Percentiles rank a stretch among this genome's conserved stretches.
phyloP scores from a whole-genome alignment of 2,797 vertebrate genomes.

The Lindbergichthys nudifrons region DNA sequence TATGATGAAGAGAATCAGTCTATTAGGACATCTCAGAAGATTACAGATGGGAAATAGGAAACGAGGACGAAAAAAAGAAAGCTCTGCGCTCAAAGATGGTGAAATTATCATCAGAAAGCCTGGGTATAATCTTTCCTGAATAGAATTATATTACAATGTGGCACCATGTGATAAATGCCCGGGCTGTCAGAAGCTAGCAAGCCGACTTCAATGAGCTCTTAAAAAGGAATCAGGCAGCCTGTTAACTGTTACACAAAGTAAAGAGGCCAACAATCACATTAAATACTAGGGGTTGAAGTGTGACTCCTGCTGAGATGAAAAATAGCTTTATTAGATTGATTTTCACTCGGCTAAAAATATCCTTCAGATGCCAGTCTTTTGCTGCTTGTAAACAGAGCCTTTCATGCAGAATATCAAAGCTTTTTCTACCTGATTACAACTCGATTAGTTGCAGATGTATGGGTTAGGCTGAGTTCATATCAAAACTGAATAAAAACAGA shows the following conservation, averaged over 20 bases:
- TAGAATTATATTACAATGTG: conserved; percentile 81
- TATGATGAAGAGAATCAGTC: conserved; percentile 33
- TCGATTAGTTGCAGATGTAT: conserved; percentile 18
- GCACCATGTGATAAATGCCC: conserved; percentile 75
- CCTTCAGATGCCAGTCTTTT: conserved; percentile 5
- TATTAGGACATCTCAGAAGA: conserved; percentile 59
- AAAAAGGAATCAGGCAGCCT: conserved; percentile 66
- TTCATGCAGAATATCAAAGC: neutral
- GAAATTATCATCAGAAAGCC: conserved; percentile 82
- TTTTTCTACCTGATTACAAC: conserved; percentile 22
- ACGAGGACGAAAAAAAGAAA: conserved; percentile 24
- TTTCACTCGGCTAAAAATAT: conserved; percentile 47
- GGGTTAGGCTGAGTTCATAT: conserved; percentile 14
- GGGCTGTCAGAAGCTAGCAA: conserved; percentile 74
- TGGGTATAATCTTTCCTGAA: conserved; percentile 81
- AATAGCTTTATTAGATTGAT: conserved; percentile 58
- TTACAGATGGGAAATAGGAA: conserved; percentile 44
- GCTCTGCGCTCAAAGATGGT: conserved; percentile 71
- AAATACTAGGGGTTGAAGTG: conserved; percentile 47
- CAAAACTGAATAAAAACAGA: conserved; percentile 7
- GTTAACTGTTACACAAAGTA: conserved; percentile 69
- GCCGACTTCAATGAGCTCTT: conserved; percentile 78
- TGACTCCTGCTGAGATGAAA: conserved; percentile 56
- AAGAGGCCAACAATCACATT: conserved; percentile 55
- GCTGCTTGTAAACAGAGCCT: conserved; percentile 36